These are phyloP conservation scores for Drosophila austrosaltans DNA, from an alignment of 2,888 invertebrate genomes.

Conservation along the genomic window DNA sequence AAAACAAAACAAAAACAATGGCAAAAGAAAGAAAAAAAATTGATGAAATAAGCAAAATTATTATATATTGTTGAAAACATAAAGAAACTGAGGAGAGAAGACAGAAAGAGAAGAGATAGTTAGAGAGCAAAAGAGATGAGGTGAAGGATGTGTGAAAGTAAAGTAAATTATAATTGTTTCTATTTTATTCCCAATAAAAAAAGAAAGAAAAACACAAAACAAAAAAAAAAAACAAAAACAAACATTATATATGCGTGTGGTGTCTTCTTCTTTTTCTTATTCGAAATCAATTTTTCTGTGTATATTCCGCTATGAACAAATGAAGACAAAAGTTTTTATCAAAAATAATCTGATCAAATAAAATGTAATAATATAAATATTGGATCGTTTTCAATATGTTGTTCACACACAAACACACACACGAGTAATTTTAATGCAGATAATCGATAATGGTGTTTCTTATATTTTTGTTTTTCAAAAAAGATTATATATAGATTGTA, in stretches of 20 bases:
- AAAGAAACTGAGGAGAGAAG: background rate
- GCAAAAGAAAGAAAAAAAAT: background rate
- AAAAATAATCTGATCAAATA: background rate
- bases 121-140: background rate
- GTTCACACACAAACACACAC: slow-evolving; percentile 1
- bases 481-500: background rate
- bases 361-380: background rate
- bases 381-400: slow-evolving; percentile 26
- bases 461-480: background rate
- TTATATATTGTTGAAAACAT: slow-evolving; percentile 2
- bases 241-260: background rate
- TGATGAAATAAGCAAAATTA: slow-evolving; percentile 7
- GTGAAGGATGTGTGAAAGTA: background rate
- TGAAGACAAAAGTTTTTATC: background rate
- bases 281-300: slow-evolving; percentile 6
- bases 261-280: background rate
- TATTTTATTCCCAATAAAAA: slow-evolving; percentile 7
- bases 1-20: slow-evolving; percentile 21
- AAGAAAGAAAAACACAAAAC: background rate
- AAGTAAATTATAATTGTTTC: slow-evolving; percentile 1
- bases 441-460: background rate
- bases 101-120: background rate
- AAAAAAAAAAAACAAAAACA: background rate
- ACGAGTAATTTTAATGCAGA: background rate
- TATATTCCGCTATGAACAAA: slow-evolving; percentile 13